Evolutionary conservation across 2,888 invertebrate species (phyloP), one percentile per base, ranked within the genome.

Genomic region (Ptychoptera albimana): DNA sequence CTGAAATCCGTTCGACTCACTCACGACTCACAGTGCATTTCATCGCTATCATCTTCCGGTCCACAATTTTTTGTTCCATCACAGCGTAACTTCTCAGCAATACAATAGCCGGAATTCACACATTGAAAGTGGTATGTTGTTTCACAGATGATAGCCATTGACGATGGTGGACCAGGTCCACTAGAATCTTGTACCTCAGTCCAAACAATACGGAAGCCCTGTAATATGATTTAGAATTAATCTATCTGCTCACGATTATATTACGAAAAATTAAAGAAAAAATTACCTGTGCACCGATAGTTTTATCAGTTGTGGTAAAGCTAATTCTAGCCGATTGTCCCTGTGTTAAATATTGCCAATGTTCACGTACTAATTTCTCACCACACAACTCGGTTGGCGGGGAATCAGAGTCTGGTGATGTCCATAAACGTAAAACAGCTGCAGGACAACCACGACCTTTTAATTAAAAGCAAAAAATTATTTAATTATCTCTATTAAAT

Each of bases 141-240:
- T 52, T 69, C 68, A 53, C 66, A 66, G 40, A 63, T 55, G 47
- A 63, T 53, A 32, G 63, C 59, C 52, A 65, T 62, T 37, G 50
- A 50, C 23, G 64, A 61, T 50, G 64, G 64, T 46, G 64, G 63
- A 50, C 67, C 67, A 5, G 23, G 7, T 45, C 67, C 66, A 47
- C 73, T 75, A 42, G 73, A 72, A 50, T 75, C 75, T 54, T 73
- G 72, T 54, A 94, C 82, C 71, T 96, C 94, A 46, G 94, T 94
- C 93, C 94, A 96, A 43, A 89, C 79, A 40, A 91, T 84, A 59
- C 83, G 79, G 71, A 94, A 96, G 48, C 94, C 96, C 64, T 82
- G 45, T 2, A 46, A 11, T 32, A 14, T 41, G 11, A 10, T 41
- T 41, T 15, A 5, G 10, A 34, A 15, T 32, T 9, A 8, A 12